Percentiles rank a stretch among this genome's conserved stretches.
Conservation (phyloP, 2,113 vertebrate species). For the Bagarius yarrelli region DNA sequence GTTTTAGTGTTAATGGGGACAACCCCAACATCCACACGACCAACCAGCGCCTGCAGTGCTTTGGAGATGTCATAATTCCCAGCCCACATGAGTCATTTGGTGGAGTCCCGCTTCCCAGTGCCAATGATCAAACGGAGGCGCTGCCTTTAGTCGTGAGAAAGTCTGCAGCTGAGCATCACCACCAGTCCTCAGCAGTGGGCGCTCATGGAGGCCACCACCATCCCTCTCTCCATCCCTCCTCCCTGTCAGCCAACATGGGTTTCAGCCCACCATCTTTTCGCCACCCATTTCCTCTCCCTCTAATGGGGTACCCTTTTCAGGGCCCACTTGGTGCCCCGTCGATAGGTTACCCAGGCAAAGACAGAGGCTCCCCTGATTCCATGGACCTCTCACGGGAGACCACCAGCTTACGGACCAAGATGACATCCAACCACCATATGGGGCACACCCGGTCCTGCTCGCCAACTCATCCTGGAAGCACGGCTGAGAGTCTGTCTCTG, state of each 20-base stretch:
- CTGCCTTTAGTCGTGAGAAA: slow-evolving; percentile 95
- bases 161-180: slow-evolving; percentile 89
- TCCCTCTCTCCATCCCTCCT: slow-evolving; percentile 88
- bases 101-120: slow-evolving; percentile 80
- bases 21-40: slow-evolving; percentile 94
- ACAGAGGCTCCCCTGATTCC: slow-evolving; percentile 90
- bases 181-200: slow-evolving; percentile 82
- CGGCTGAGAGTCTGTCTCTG: slow-evolving; percentile 89
- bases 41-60: slow-evolving; percentile 94
- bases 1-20: slow-evolving; percentile 89
- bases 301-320: slow-evolving; percentile 98
- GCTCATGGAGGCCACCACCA: slow-evolving; percentile 86
- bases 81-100: slow-evolving; percentile 89
- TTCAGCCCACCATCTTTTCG: slow-evolving; percentile 94
- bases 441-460: slow-evolving; percentile 89
- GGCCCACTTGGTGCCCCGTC: slow-evolving; percentile 84
- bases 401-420: slow-evolving; percentile 96
- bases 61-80: slow-evolving; percentile 97
- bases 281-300: slow-evolving; percentile 90
- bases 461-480: slow-evolving; percentile 86
- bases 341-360: slow-evolving; percentile 85
- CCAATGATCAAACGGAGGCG: slow-evolving; percentile 95
- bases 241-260: slow-evolving; percentile 86
- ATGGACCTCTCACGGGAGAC: slow-evolving; percentile 94
- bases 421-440: slow-evolving; percentile 88